A percentile compares a stretch with the other conserved stretches of the same genome.
These are phyloP conservation scores for Albula goreensis DNA, from an alignment of 2,113 vertebrate genomes.

Conservation along the genomic window DNA sequence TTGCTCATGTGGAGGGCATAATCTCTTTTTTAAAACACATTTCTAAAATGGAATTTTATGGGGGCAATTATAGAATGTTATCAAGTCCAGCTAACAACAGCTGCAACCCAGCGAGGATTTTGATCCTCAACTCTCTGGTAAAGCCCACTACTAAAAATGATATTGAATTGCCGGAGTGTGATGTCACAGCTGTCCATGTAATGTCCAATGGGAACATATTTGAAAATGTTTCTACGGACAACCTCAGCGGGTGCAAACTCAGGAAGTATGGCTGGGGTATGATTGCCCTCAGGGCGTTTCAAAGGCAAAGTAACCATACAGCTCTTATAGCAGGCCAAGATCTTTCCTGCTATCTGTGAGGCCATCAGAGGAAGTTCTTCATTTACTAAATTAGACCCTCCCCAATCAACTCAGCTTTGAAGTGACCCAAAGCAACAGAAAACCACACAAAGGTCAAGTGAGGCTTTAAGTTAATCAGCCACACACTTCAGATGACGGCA, in stretches of 20 bases:
- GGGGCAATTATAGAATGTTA: neutral
- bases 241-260: neutral
- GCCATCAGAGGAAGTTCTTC: neutral
- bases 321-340: neutral
- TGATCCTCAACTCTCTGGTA: neutral
- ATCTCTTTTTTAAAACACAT: neutral
- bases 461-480: neutral
- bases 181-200: neutral
- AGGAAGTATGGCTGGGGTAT: neutral
- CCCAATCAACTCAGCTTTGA: slow-evolving; percentile 4
- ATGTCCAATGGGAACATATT: neutral
- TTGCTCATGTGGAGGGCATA: neutral
- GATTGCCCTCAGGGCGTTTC: neutral
- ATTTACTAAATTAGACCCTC: neutral
- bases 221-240: neutral
- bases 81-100: neutral
- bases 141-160: neutral
- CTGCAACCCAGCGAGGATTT: neutral
- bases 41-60: neutral
- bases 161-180: neutral
- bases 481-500: neutral
- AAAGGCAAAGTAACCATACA: slow-evolving; percentile 5
- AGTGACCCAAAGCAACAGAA: neutral
- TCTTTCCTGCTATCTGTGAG: neutral
- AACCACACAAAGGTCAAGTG: neutral